Base-by-base conservation (phyloP, 2,888 invertebrate species). In the Drosophila basisetae region DNA sequence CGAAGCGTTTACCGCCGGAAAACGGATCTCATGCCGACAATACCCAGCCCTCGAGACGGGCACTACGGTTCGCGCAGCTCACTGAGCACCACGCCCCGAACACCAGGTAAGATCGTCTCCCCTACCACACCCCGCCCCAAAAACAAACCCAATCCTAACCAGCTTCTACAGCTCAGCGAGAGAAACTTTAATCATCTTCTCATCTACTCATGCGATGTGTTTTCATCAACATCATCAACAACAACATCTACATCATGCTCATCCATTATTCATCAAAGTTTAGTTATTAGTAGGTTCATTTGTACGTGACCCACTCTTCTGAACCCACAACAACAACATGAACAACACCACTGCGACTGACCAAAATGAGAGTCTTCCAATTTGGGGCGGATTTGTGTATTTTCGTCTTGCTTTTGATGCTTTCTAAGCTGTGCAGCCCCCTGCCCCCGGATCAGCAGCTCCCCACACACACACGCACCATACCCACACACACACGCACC, bases 21-120 rank as follows among this genome's bases (percentile, higher is more conserved):
- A 94, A 98, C 98, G 79, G 98, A 98, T 95, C 95, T 98, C 93
- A 97, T 97, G 94, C 98, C 98, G 82, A 98, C 98, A 88, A 95
- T 97, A 94, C 97, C 97, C 87, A 96, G 95, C 85, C 95, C 96
- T 76, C 94, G 96, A 89, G 96, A 96, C 91, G 93, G 94, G 89
- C 93, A 94, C 79, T 94, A 93, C 86, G 93, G 93, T 91, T 94
- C 94, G 90, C 93, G 94, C 92, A 93, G 94, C 88, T 94, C 94
- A 84, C 93, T 94, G 84, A 93, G 93, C 91, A 92, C 92, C 72
- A 94, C 94, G 82, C 94, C 94, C 89, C 91, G 93, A 91, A 94
- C 94, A 82, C 93, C 94, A 93, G 94, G 94, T 94, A 93, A 93
- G 93, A 81, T 58, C 56, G 62, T 54, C 54, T 52, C 59, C 55